Evolutionary conservation across 2,113 vertebrate species (phyloP).

Genomic region (Gopherus evgoodei): DNA sequence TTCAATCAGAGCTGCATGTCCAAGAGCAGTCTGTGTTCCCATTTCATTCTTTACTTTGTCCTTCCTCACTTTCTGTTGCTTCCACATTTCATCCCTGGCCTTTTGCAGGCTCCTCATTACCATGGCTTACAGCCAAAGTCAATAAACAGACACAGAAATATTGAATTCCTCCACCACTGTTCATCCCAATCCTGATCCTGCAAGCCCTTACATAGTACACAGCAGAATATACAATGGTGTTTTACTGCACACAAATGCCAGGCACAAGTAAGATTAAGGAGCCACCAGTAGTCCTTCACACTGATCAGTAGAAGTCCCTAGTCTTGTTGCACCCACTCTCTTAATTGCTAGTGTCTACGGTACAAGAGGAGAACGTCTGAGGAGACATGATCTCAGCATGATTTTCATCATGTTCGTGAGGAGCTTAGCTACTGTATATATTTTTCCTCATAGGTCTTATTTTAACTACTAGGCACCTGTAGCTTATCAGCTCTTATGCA

Average conservation of each 20-base stretch:
- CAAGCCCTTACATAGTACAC: neutral
- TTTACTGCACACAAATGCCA: neutral
- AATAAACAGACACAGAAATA: neutral
- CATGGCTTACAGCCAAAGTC: neutral
- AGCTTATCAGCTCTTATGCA: neutral
- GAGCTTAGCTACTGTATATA: neutral
- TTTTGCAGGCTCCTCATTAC: neutral
- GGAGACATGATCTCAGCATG: neutral
- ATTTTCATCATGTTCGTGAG: neutral
- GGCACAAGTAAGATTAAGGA: neutral
- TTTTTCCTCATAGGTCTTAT: neutral
- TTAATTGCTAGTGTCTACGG: neutral
- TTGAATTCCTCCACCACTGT: neutral
- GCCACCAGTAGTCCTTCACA: neutral
- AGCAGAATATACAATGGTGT: neutral
- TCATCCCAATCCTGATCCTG: neutral
- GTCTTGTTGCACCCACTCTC: neutral
- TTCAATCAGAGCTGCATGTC: neutral
- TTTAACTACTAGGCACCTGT: neutral
- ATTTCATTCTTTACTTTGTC: neutral
- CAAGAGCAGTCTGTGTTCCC: neutral
- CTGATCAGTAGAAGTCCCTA: neutral
- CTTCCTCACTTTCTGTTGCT: neutral
- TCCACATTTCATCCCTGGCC: neutral
- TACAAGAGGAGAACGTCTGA: accelerated